phyloP scores from a whole-genome alignment of 2,888 invertebrate species.

The Holacanthella duospinosa region DNA sequence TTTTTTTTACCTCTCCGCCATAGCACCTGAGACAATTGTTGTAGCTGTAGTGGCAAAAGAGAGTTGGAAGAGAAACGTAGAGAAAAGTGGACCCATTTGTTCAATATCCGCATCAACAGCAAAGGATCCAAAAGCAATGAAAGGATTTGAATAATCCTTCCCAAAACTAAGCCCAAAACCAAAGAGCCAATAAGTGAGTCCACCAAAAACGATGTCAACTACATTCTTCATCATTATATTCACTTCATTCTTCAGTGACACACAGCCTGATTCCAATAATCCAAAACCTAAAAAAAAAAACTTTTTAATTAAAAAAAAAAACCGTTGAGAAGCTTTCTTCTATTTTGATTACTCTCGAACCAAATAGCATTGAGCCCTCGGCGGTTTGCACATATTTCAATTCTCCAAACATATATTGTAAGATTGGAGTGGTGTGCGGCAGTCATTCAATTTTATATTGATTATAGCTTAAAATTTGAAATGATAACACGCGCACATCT shows the following conservation, averaged over 20 bases:
- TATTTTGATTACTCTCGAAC: background rate
- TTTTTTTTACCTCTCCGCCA: slow-evolving; percentile 86
- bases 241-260: slow-evolving; percentile 85
- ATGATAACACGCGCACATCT: no score
- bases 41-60: slow-evolving; percentile 84
- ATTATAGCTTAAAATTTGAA: no score
- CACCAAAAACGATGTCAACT: slow-evolving; percentile 83
- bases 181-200: slow-evolving; percentile 86
- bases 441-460: no score
- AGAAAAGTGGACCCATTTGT: slow-evolving; percentile 72
- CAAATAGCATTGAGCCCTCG: no score
- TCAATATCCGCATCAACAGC: slow-evolving; percentile 60
- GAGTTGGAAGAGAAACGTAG: slow-evolving; percentile 79
- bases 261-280: slow-evolving; percentile 84
- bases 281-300: slow-evolving; percentile 71
- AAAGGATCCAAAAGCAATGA: slow-evolving; percentile 75
- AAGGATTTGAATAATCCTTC: slow-evolving; percentile 57
- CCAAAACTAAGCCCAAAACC: slow-evolving; percentile 89
- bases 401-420: no score
- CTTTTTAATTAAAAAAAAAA: slow-evolving; percentile 5
- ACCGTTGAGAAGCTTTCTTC: background rate
- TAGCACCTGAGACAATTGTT: slow-evolving; percentile 84
- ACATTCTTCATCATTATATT: slow-evolving; percentile 98
- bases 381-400: background rate
- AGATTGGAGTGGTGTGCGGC: no score